Conservation (phyloP, 2,888 invertebrate genomes). For the Creontiades dilutus region DNA sequence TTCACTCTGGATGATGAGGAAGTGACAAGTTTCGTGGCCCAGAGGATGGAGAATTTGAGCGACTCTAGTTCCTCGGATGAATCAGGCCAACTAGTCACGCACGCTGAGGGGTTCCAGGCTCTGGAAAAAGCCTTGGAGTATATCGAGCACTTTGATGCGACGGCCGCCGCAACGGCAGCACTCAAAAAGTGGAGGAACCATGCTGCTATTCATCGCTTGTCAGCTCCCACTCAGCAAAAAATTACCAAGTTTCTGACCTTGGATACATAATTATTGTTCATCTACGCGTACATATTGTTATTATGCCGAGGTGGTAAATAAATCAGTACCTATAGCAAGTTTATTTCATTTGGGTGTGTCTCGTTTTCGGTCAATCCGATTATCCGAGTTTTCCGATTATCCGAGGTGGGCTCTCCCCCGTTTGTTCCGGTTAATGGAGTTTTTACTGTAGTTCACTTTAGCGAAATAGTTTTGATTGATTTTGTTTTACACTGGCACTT, state of each 20-base stretch:
- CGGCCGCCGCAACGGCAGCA: neutral
- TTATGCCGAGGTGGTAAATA: no score
- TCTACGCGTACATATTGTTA: no score
- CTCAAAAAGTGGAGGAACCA: slow-evolving; percentile 6
- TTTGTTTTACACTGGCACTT: no score
- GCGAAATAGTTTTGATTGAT: no score
- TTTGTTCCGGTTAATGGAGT: no score
- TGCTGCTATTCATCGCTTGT: neutral
- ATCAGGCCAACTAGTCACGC: neutral
- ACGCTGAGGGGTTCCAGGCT: neutral
- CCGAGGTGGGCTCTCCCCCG: no score
- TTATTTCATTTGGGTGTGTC: no score
- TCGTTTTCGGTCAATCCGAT: no score
- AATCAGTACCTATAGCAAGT: no score
- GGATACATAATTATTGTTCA: no score
- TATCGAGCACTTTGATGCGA: neutral
- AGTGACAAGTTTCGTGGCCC: neutral
- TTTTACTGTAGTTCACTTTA: no score
- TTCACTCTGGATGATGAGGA: slow-evolving; percentile 12
- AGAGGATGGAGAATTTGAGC: neutral
- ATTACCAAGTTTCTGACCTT: slow-evolving; percentile 17
- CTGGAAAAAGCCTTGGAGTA: neutral
- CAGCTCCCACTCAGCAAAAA: neutral
- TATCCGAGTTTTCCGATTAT: no score
- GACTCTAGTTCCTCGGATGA: neutral